Conservation (phyloP, 2,113 vertebrate genomes). For the Mellivora capensis region DNA sequence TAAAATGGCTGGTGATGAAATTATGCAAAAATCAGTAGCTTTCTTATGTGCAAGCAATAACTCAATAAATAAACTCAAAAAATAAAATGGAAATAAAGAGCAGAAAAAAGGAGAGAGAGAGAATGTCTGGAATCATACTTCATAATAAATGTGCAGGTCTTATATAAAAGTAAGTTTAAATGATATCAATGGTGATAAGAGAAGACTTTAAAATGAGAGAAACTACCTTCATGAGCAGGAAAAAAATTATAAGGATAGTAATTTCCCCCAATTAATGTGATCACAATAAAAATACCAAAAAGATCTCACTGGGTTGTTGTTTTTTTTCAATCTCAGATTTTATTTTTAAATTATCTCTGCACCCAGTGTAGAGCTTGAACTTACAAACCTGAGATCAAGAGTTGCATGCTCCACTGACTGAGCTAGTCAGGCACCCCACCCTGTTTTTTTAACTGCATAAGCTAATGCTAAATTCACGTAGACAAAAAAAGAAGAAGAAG, state of each 20-base stretch:
- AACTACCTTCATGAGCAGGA: background rate
- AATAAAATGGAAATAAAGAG: background rate
- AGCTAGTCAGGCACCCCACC: background rate
- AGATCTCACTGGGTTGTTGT: background rate
- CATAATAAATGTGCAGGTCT: background rate
- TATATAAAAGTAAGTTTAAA: background rate
- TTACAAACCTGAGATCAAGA: background rate
- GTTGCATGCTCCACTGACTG: background rate
- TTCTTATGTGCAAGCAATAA: background rate
- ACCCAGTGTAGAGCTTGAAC: background rate
- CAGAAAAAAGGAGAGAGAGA: background rate
- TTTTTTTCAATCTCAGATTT: background rate
- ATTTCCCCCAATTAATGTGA: background rate
- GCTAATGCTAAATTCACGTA: background rate
- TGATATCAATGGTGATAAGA: background rate
- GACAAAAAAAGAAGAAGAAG: background rate
- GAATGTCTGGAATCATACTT: too few relatives aligned
- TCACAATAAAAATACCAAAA: background rate
- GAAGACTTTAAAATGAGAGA: background rate
- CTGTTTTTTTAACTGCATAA: background rate
- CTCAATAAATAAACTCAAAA: background rate
- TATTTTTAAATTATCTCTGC: background rate
- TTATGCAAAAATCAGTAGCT: conserved; percentile 2
- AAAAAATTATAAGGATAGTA: background rate
- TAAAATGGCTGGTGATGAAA: background rate